Conservation (phyloP, 2,797 vertebrate genomes). For the Rhynchonycteris naso region DNA sequence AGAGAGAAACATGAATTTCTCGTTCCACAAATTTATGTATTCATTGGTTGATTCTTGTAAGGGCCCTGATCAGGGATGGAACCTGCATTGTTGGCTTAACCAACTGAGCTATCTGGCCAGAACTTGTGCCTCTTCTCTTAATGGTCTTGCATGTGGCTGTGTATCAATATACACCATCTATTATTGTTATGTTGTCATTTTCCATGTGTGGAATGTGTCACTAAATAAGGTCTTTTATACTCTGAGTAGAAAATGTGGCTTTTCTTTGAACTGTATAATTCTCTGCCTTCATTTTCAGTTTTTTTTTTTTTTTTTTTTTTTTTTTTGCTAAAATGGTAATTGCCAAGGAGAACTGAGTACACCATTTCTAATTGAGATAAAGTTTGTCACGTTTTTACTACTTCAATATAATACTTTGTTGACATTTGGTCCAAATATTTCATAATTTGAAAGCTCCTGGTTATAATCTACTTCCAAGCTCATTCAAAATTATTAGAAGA, state of each 20-base stretch:
- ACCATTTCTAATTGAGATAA: neutral
- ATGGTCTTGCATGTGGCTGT: neutral
- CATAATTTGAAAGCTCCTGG: neutral
- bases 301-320: neutral
- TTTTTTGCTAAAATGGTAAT: neutral
- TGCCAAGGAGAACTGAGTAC: neutral
- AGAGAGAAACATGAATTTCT: too few relatives aligned
- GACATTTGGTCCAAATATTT: neutral
- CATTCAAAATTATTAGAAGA: neutral
- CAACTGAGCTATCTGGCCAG: too few relatives aligned
- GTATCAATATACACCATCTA: neutral
- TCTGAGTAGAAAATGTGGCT: neutral
- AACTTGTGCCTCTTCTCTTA: too few relatives aligned
- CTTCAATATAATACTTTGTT: neutral
- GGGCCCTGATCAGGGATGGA: too few relatives aligned
- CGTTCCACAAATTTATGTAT: too few relatives aligned
- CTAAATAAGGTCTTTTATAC: neutral
- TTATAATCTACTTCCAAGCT: neutral
- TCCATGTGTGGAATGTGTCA: neutral
- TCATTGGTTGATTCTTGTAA: too few relatives aligned
- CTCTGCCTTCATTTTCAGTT: neutral
- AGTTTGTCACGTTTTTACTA: neutral
- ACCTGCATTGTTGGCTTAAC: too few relatives aligned
- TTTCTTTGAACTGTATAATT: neutral
- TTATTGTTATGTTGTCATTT: neutral